These are phyloP conservation scores for Muntiacus muntjak DNA, from an alignment of 2,113 vertebrate genomes.

Conservation along the genomic window DNA sequence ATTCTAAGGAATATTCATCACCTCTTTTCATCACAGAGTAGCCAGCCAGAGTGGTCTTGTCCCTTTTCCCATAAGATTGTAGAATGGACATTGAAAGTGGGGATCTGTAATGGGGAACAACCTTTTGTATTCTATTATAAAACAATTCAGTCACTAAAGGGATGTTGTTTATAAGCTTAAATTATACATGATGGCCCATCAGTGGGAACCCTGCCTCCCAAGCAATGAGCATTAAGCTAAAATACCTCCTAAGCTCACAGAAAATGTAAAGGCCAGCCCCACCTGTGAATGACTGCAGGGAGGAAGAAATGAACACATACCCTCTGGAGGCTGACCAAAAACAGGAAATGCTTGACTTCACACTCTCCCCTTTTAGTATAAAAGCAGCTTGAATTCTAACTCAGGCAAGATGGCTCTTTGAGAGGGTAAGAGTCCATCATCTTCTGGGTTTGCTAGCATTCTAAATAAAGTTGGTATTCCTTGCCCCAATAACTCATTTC, in stretches of 20 bases:
- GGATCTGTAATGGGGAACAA: background rate
- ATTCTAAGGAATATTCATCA: background rate
- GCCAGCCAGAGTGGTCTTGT: background rate
- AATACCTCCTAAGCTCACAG: background rate
- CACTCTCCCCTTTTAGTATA: background rate
- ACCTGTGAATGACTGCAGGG: background rate
- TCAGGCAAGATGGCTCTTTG: background rate
- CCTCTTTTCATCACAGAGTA: background rate
- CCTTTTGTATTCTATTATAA: background rate
- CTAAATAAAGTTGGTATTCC: background rate
- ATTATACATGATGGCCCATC: background rate
- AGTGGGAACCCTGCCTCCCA: background rate
- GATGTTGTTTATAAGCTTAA: background rate
- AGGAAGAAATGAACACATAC: background rate
- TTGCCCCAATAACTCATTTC: background rate
- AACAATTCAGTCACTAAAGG: background rate
- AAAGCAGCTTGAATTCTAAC: background rate
- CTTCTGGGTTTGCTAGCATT: background rate
- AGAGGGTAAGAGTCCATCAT: no score
- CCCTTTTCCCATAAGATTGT: background rate
- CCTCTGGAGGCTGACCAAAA: background rate
- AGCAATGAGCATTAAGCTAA: background rate
- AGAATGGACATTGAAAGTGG: background rate
- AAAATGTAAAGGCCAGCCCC: background rate
- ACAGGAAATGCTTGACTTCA: background rate